These are phyloP conservation scores for Laupala kohalensis DNA, from an alignment of 1,140 invertebrate genomes.

Conservation along the genomic window DNA sequence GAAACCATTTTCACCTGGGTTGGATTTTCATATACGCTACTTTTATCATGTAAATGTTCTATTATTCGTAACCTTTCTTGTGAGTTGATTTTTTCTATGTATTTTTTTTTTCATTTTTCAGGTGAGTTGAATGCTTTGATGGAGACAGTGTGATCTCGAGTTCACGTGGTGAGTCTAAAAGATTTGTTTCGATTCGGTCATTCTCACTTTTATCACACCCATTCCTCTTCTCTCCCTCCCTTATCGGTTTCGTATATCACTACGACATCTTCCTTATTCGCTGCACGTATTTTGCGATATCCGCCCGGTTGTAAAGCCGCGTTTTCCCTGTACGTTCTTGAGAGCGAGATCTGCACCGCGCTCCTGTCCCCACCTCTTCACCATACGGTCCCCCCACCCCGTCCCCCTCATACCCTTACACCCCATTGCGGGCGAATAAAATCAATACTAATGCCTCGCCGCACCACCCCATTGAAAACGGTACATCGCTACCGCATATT, in stretches of 20 bases:
- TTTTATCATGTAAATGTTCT: no score
- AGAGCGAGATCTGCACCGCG: not conserved
- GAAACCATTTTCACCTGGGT: no score
- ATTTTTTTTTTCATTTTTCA: not conserved
- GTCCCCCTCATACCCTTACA: not conserved
- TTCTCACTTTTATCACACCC: not conserved
- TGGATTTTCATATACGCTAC: no score
- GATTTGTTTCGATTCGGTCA: not conserved
- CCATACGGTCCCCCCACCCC: not conserved
- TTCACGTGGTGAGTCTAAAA: not conserved
- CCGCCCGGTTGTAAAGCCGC: not conserved
- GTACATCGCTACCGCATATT: not conserved
- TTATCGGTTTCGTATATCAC: no score
- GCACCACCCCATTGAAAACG: not conserved
- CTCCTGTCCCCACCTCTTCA: not conserved
- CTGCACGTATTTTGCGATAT: not conserved
- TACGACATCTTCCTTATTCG: not conserved
- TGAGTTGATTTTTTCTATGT: not conserved
- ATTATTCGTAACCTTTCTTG: no score
- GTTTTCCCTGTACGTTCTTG: not conserved
- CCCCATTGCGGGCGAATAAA: not conserved
- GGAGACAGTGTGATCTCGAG: no score
- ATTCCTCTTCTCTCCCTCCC: not conserved
- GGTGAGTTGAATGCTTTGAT: not conserved
- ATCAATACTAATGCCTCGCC: not conserved